Conservation (phyloP, 2,888 invertebrate genomes). For the Drosophila emarginata region DNA sequence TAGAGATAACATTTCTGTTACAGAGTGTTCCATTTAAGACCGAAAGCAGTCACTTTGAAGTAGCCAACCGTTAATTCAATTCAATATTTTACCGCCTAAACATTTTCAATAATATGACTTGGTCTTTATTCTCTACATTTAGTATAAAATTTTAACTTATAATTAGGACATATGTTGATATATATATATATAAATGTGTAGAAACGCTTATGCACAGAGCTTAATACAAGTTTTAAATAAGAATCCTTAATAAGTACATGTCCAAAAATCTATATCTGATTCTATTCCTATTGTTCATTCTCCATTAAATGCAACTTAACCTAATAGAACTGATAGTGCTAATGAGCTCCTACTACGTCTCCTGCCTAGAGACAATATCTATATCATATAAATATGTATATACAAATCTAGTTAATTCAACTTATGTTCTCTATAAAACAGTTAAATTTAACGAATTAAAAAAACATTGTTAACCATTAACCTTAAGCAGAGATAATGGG, state of each 20-base stretch:
- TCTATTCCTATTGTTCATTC: background rate
- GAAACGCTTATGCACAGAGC: conserved; percentile 9
- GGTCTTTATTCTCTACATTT: conserved; percentile 51
- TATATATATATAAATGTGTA: background rate
- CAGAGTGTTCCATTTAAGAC: background rate
- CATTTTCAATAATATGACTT: conserved; percentile 54
- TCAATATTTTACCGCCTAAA: background rate
- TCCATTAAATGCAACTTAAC: conserved; percentile 1
- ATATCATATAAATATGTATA: conserved; percentile 25
- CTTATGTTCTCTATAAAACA: background rate
- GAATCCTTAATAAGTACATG: background rate
- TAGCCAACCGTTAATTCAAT: background rate
- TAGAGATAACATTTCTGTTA: background rate
- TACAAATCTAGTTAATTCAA: background rate
- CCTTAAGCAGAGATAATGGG: background rate
- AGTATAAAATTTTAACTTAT: conserved; percentile 18
- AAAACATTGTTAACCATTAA: background rate
- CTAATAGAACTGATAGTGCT: background rate
- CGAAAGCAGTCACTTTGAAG: background rate
- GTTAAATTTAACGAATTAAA: background rate
- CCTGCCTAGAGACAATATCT: conserved; percentile 18
- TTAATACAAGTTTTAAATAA: conserved; percentile 1
- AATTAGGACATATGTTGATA: conserved; percentile 14
- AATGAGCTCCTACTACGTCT: conserved; percentile 15
- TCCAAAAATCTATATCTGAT: background rate